These are phyloP conservation scores for Lasius fuliginosus DNA, from an alignment of 2,888 invertebrate species.

Conservation along the genomic window DNA sequence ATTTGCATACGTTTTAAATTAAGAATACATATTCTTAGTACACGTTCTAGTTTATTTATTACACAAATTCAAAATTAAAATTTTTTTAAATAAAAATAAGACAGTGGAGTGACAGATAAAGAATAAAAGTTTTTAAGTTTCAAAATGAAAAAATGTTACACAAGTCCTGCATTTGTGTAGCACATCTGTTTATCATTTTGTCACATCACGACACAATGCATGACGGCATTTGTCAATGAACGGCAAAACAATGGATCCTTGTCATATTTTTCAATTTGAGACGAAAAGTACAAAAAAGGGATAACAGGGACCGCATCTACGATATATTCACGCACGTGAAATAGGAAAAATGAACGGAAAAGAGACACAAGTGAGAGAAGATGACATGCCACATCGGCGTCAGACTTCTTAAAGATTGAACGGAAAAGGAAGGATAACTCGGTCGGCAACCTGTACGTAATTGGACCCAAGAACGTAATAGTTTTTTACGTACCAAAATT, in stretches of 20 bases:
- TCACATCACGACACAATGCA: too few relatives aligned
- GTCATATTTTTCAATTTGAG: conserved; percentile 25
- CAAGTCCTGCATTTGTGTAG: not conserved
- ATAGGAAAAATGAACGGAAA: conserved; percentile 30
- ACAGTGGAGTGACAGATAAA: not conserved
- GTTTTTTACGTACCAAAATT: conserved; percentile 75
- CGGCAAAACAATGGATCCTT: not conserved
- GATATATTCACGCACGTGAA: conserved; percentile 35
- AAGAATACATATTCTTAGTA: not conserved
- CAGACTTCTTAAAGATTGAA: conserved; percentile 8
- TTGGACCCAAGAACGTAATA: conserved; percentile 75
- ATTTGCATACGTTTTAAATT: not conserved
- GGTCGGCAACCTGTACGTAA: conserved; percentile 75
- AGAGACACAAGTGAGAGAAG: conserved; percentile 35
- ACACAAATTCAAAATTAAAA: not conserved
- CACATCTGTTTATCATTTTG: conserved; percentile 12
- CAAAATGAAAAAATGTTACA: not conserved
- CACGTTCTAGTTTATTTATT: not conserved
- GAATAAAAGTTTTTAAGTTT: not conserved
- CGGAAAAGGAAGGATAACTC: conserved; percentile 57
- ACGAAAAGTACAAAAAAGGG: not conserved
- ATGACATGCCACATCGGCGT: conserved; percentile 20
- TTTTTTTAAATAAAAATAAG: not conserved
- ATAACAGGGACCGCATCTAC: not conserved
- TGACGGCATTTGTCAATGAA: not conserved